Evolutionary conservation across 2,797 vertebrate genomes (phyloP).

Genomic region (Eulemur albifrons): DNA sequence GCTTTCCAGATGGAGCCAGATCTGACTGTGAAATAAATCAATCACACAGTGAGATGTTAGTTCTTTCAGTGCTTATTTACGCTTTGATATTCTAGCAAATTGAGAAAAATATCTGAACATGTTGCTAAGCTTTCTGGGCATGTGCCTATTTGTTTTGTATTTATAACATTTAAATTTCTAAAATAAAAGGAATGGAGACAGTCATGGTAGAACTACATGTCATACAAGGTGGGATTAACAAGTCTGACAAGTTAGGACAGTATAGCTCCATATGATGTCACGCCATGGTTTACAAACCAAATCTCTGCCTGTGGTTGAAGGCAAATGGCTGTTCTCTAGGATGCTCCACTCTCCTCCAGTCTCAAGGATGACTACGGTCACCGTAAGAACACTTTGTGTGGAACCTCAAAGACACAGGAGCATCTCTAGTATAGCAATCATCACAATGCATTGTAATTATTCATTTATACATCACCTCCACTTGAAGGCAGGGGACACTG

Average conservation of each 20-base stretch:
- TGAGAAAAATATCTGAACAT: background rate
- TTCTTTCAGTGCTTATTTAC: slow-evolving; percentile 73
- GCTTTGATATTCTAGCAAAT: slow-evolving; percentile 17
- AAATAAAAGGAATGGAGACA: background rate
- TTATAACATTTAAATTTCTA: background rate
- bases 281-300: background rate
- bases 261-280: background rate
- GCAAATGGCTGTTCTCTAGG: background rate
- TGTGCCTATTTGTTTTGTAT: background rate
- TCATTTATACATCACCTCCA: background rate
- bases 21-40: slow-evolving; percentile 57
- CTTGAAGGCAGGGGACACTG: background rate
- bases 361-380: background rate
- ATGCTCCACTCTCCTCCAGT: background rate
- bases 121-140: background rate
- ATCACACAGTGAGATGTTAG: slow-evolving; percentile 34
- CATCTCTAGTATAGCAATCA: background rate
- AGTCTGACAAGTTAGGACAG: background rate
- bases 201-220: background rate
- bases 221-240: background rate
- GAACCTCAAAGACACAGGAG: background rate
- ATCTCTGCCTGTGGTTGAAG: background rate
- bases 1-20: background rate
- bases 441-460: background rate
- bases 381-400: background rate